Base-by-base conservation (phyloP, 1,140 invertebrate genomes). In the Melipona quadrifasciata region DNA sequence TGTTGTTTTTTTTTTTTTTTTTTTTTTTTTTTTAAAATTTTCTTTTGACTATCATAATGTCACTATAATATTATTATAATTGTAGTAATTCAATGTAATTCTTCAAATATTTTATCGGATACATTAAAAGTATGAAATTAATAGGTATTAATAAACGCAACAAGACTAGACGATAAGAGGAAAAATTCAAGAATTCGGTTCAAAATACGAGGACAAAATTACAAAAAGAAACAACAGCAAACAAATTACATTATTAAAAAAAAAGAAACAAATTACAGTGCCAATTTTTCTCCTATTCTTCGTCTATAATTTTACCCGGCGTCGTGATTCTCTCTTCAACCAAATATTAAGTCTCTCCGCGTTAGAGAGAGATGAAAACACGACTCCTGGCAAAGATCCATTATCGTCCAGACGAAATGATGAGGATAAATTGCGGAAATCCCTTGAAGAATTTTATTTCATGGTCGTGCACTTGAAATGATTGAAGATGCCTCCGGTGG, bases 371-470 rank as follows among this genome's bases (percentile, higher is more conserved):
- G 34, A 70, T n/a, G 19, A 16, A 19, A 1, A 27, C 6, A 61
- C 31, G 64, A n/a, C 17, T 31, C 34, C 34, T 53, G n/a, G 11
- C 19, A 14, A 68, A 70, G 55, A 64, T 51, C 8, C 31, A 53
- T 57, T 34, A 19, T 19, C 24, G 31, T 16, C 21, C 51, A 39
- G 31, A 74, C n/a, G 72, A 31, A 39, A 68, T 24, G 31, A 57
- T 31, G 27, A 31, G 17, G 21, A 57, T 79, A 70, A 79, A 61
- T 78, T 53, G 75, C 82, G 82, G 82, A 78, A 61, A 72, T 84
- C 76, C 75, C 67, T 61, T 53, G 55, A 84, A 72, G 47, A 64
- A 84, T 84, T 79, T 79, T 64, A 79, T 79, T 79, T 61, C 65
- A 76, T 27, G 67, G 58, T 53, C 34, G 65, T 53, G 71, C 61